Conservation (phyloP, 2,888 invertebrate genomes). For the Polyommatus iphigenia region DNA sequence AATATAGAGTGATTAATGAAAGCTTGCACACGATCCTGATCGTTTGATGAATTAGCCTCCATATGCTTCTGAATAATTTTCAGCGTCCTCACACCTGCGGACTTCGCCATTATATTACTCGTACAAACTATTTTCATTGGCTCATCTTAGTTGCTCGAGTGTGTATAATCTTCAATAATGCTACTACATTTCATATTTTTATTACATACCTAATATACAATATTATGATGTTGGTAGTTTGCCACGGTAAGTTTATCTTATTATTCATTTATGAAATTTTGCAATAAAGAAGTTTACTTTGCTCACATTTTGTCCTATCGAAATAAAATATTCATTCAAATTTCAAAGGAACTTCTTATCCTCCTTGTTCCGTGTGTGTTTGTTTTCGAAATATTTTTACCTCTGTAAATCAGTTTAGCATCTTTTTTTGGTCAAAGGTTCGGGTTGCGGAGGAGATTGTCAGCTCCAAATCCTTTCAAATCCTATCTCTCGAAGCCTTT, state of each 20-base stretch:
- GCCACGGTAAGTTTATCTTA: not conserved
- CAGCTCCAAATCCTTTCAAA: constrained; percentile 70
- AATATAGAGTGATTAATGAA: constrained; percentile 77
- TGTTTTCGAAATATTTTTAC: constrained; percentile 34
- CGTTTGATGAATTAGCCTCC: constrained; percentile 77
- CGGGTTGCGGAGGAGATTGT: constrained; percentile 65
- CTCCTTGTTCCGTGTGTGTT: constrained; percentile 21
- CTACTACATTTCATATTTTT: not conserved
- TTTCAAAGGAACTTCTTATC: not conserved
- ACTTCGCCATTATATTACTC: constrained; percentile 48
- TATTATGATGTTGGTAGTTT: not conserved
- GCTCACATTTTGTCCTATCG: not conserved
- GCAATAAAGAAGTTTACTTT: not conserved
- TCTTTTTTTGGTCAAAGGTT: constrained; percentile 65
- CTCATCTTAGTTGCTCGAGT: not conserved
- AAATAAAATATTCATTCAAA: constrained; percentile 7
- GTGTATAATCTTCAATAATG: not conserved
- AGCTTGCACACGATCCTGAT: constrained; percentile 64
- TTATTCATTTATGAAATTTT: not conserved
- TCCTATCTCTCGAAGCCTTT: constrained; percentile 57
- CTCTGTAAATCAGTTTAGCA: constrained; percentile 64
- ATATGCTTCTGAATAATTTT: constrained; percentile 76
- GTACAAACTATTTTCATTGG: constrained; percentile 41
- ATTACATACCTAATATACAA: no score
- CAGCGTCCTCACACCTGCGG: constrained; percentile 71